Evolutionary conservation across 1,140 invertebrate species (phyloP).

Genomic region (Lerema accius): DNA sequence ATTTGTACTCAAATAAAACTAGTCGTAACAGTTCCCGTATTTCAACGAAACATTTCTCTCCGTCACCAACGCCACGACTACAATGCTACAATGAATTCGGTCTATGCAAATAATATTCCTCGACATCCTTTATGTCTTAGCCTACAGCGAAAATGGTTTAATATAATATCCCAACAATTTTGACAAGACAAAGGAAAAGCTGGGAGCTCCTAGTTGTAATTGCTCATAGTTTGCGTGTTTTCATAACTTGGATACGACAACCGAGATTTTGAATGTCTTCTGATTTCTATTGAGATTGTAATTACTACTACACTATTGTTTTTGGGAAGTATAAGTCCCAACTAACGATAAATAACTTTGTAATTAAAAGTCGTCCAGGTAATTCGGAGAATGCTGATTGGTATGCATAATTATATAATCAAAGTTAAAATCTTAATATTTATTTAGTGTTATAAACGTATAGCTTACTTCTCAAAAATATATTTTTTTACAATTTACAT

Average conservation of each 20-base stretch:
- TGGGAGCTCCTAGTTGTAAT: constrained; percentile 17
- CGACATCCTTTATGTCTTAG: constrained; percentile 22
- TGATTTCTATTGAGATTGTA: background rate
- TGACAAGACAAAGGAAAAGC: constrained; percentile 26
- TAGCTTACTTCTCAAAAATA: too few species aligned
- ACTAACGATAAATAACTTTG: too few species aligned
- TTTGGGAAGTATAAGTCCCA: too few species aligned
- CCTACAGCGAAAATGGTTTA: constrained; percentile 25
- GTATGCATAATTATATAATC: too few species aligned
- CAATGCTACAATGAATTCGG: constrained; percentile 18
- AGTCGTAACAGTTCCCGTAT: too few species aligned
- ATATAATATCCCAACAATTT: constrained; percentile 34
- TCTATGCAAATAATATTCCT: constrained; percentile 25
- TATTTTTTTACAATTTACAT: too few species aligned
- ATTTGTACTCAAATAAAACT: too few species aligned
- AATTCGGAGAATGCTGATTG: too few species aligned
- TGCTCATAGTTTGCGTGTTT: constrained; percentile 30
- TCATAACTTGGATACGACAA: constrained; percentile 20
- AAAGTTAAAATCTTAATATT: too few species aligned
- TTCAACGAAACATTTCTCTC: background rate
- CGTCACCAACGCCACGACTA: background rate
- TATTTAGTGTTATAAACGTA: too few species aligned
- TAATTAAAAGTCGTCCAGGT: too few species aligned
- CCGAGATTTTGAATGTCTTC: background rate
- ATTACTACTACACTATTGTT: too few species aligned